Evolutionary conservation across 1,140 invertebrate species (phyloP), one percentile per base, ranked within the genome.

Genomic region (Macrocentrus cingulum): DNA sequence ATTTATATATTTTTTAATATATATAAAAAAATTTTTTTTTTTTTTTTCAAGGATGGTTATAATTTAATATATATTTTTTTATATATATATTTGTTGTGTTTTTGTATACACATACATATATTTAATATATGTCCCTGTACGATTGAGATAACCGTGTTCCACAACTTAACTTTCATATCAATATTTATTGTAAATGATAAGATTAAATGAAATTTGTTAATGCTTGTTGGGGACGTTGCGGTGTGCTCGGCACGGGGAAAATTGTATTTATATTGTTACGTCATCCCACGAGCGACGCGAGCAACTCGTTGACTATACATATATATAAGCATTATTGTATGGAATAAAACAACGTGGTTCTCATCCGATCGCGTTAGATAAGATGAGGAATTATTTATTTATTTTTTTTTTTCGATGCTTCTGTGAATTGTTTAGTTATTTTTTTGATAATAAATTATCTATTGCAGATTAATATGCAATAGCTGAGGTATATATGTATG

Each of bases 121-220:
- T n/a, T 20, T n/a, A 8, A 18, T 37, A 23, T 16, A n/a, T 20
- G 18, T 36, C 37, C 18, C 1, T 39, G 18, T 41, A 20, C 13
- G n/a, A 23, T 23, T 41, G 55, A 57, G 46, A 57, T 57, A 57
- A 50, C 36, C 20, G 7, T 32, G 11, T 48, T 45, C 32, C 48
- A 29, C 56, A 68, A 70, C 64, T 66, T 69, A 66, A 73, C 60
- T 66, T 64, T 68, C 61, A 60, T 72, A 74, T 77, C 71, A 74
- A 72, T 75, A 74, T 76, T 74, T 73, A 71, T 73, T 68, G 64
- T 67, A 66, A 68, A 68, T 59, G 75, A 79, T 77, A 79, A 79
- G 74, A 77, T 76, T 75, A 72, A 63, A 62, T 44, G 49, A 51
- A 69, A 72, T 71, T 72, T 67, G 67, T 72, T 71, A 70, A 71